Percentiles rank a stretch among this genome's conserved stretches.
These are phyloP conservation scores for Trochalopteron elliotii DNA, from an alignment of 2,113 vertebrate species.

Conservation along the genomic window DNA sequence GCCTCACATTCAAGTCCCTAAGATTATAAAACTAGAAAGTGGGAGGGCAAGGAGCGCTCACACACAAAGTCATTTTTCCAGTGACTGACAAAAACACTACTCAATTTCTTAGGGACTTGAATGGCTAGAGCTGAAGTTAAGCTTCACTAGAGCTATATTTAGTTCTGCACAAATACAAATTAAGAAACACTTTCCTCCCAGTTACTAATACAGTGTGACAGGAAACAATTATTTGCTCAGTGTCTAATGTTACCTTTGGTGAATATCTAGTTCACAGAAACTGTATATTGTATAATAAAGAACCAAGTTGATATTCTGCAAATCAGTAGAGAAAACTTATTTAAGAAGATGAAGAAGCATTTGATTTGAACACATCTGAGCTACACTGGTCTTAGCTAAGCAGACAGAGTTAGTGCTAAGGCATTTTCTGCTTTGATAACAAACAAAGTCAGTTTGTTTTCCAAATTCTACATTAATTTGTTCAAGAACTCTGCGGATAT, in stretches of 20 bases:
- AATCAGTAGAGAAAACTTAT: conserved; percentile 2
- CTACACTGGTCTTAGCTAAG: background rate
- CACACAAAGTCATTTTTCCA: background rate
- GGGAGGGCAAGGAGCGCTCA: background rate
- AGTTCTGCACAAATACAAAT: conserved; percentile 35
- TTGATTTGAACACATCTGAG: background rate
- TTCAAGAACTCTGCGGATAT: background rate
- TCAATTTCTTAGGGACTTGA: background rate
- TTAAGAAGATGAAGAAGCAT: background rate
- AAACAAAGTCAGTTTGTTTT: conserved; percentile 19
- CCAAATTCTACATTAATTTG: background rate
- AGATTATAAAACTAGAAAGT: background rate
- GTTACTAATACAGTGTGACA: conserved; percentile 46
- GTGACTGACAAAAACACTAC: background rate
- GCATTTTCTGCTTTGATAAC: background rate
- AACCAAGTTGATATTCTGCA: background rate
- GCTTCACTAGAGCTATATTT: conserved; percentile 36
- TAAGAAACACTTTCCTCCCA: conserved; percentile 31
- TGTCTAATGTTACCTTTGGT: conserved; percentile 56
- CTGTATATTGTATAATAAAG: background rate
- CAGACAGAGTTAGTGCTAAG: background rate
- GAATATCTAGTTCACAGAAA: conserved; percentile 18
- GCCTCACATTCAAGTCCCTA: background rate
- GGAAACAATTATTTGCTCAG: conserved; percentile 52
- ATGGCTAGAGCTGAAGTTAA: background rate